Percentiles rank a stretch among this genome's conserved stretches.
phyloP scores from a whole-genome alignment of 2,113 vertebrate species.

The Gymnogyps californianus region DNA sequence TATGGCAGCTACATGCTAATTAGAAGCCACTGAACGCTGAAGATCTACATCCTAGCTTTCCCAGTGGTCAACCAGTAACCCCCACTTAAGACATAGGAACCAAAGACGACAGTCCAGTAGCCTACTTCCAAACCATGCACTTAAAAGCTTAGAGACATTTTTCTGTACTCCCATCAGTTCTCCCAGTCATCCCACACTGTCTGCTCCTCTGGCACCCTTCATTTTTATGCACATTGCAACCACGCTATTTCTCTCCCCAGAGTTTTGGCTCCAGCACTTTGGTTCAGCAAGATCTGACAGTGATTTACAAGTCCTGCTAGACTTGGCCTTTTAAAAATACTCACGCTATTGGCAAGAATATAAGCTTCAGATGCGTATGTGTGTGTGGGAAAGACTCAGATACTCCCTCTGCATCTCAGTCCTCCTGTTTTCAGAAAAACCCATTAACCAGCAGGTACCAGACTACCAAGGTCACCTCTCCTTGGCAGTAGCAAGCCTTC shows the following conservation, averaged over 20 bases:
- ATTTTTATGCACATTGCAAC: background rate
- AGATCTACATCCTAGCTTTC: background rate
- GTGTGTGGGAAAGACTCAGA: background rate
- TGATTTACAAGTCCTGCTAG: background rate
- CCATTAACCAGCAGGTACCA: background rate
- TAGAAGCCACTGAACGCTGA: background rate
- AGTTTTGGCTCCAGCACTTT: background rate
- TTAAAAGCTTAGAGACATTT: background rate
- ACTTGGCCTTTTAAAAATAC: background rate
- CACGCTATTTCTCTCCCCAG: background rate
- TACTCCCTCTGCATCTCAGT: background rate
- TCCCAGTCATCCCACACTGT: background rate
- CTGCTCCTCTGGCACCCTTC: background rate
- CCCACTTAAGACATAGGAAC: background rate
- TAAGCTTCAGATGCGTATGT: background rate
- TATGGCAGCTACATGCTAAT: background rate
- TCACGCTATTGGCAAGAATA: background rate
- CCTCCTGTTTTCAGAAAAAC: background rate
- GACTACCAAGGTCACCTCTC: background rate
- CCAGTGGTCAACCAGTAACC: background rate
- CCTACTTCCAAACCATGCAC: background rate
- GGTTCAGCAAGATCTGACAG: background rate
- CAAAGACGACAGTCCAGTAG: background rate
- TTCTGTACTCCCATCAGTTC: background rate
- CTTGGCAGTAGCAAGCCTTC: background rate